Conservation (phyloP, 2,888 invertebrate genomes). For the Morpho deidamia region DNA sequence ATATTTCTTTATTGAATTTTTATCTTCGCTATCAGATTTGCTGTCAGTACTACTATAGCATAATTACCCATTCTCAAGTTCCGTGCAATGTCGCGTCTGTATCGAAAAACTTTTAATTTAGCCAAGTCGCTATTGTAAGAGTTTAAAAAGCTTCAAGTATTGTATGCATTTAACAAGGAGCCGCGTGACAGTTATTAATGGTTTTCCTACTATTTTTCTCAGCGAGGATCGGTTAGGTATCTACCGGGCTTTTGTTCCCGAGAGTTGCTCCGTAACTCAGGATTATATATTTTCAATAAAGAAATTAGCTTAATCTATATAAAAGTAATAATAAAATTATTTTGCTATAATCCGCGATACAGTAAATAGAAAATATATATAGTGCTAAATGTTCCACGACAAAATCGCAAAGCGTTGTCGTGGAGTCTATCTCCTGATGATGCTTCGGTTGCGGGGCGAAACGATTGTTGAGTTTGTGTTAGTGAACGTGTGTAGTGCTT, state of each 20-base stretch:
- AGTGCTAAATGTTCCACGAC: too few relatives aligned
- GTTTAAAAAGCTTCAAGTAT: constrained; percentile 77
- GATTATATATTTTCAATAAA: constrained; percentile 16
- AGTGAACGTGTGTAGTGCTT: too few relatives aligned
- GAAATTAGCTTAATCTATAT: constrained; percentile 12
- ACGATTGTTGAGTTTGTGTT: too few relatives aligned
- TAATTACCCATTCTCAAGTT: constrained; percentile 71
- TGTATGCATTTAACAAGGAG: constrained; percentile 78
- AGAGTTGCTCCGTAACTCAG: constrained; percentile 28
- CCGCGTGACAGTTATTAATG: constrained; percentile 74
- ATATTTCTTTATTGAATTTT: neutral
- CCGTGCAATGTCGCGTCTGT: constrained; percentile 72
- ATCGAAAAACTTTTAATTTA: constrained; percentile 79
- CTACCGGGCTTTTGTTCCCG: constrained; percentile 56
- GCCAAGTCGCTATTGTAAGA: constrained; percentile 74
- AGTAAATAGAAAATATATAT: too few relatives aligned
- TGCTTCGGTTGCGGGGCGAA: too few relatives aligned
- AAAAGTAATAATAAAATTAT: too few relatives aligned
- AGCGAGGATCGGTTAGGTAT: constrained; percentile 68
- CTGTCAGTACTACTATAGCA: constrained; percentile 45
- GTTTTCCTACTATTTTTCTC: constrained; percentile 74
- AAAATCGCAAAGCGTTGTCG: too few relatives aligned
- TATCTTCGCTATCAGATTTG: constrained; percentile 10
- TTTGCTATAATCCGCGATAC: too few relatives aligned
- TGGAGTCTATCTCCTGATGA: too few relatives aligned